Percentiles rank a stretch among this genome's conserved stretches.
phyloP scores from a whole-genome alignment of 2,888 invertebrate genomes.

The Clepsis dumicolana region DNA sequence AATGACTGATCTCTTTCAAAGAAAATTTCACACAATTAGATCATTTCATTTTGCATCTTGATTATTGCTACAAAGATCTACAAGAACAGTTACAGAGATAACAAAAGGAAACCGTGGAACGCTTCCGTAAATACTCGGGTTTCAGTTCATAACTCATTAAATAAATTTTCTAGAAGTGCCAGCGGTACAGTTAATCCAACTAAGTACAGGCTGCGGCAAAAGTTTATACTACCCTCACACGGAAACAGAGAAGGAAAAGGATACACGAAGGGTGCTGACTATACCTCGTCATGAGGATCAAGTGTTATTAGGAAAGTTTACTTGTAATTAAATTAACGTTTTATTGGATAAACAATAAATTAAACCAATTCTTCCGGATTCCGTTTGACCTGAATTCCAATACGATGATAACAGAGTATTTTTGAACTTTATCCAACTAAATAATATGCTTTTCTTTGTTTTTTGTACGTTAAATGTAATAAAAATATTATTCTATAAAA shows the following conservation, averaged over 20 bases:
- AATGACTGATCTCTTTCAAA: too few relatives aligned
- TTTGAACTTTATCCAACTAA: neutral
- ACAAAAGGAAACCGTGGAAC: slow-evolving; percentile 19
- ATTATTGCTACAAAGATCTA: neutral
- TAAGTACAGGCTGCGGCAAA: slow-evolving; percentile 42
- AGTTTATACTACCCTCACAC: slow-evolving; percentile 31
- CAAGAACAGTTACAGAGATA: slow-evolving; percentile 35
- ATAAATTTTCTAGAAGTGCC: slow-evolving; percentile 53
- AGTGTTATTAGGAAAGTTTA: slow-evolving; percentile 40
- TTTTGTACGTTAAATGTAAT: too few relatives aligned
- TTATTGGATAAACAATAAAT: slow-evolving; percentile 31
- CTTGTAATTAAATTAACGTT: slow-evolving; percentile 31
- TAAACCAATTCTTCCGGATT: slow-evolving; percentile 8
- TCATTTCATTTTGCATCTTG: neutral
- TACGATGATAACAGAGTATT: neutral
- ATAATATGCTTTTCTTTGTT: too few relatives aligned
- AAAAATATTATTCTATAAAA: too few relatives aligned
- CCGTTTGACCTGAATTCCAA: neutral
- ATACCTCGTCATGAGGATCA: slow-evolving; percentile 24
- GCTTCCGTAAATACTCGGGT: slow-evolving; percentile 43
- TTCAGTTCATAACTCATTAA: slow-evolving; percentile 51
- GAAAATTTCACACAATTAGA: too few relatives aligned
- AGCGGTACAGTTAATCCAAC: slow-evolving; percentile 46
- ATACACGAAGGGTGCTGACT: neutral
- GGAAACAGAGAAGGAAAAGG: neutral